Conservation (phyloP, 2,113 vertebrate genomes). For the Engystomops pustulosus region DNA sequence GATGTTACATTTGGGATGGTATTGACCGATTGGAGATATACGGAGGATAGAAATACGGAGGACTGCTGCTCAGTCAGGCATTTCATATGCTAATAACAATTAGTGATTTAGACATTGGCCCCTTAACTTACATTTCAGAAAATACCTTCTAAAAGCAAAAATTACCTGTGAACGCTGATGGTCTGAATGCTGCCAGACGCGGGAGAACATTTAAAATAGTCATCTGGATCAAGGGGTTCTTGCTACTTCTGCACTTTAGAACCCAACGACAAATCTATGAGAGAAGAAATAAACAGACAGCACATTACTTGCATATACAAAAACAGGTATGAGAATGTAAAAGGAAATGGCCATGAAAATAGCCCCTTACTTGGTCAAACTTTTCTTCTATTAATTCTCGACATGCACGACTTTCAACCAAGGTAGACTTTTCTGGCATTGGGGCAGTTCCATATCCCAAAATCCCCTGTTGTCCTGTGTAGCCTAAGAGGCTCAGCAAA, state of each 20-base stretch:
- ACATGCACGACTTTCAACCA: constrained; percentile 97
- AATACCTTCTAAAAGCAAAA: background rate
- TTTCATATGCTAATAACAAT: no score
- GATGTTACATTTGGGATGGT: no score
- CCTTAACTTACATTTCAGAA: no score
- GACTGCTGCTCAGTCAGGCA: no score
- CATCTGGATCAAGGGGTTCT: constrained; percentile 98
- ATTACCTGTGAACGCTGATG: constrained; percentile 92
- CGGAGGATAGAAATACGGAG: no score
- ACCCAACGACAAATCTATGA: constrained; percentile 96
- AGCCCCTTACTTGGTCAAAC: constrained; percentile 89
- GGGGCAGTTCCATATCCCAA: constrained; percentile 88
- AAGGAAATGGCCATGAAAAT: no score
- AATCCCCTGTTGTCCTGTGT: constrained; percentile 89
- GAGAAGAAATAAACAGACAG: no score
- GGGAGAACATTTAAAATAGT: constrained; percentile 93
- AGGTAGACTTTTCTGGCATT: constrained; percentile 82
- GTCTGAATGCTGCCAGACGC: constrained; percentile 92
- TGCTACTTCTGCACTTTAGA: constrained; percentile 92
- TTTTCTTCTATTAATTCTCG: constrained; percentile 96
- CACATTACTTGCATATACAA: no score
- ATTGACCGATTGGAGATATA: no score
- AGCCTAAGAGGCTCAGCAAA: constrained; percentile 92
- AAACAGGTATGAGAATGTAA: no score
- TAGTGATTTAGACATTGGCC: no score